Evolutionary conservation across 2,113 vertebrate species (phyloP).

Genomic region (Formicarius rufipectus): DNA sequence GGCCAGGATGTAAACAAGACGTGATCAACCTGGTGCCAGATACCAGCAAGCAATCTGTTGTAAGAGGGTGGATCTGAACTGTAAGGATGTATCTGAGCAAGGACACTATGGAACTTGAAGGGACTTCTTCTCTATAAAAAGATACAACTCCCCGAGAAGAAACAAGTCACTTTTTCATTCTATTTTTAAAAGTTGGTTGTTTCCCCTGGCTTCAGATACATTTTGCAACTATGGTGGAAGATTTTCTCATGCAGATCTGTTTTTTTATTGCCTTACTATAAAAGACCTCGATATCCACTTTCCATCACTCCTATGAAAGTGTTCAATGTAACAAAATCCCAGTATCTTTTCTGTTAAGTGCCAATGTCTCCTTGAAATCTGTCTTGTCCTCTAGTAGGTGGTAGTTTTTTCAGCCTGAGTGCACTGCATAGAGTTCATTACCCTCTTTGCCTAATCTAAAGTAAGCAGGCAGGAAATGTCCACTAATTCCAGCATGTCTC

Average conservation of each 20-base stretch:
- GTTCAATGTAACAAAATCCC: background rate
- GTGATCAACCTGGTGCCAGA: background rate
- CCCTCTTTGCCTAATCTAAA: background rate
- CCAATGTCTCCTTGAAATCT: slow-evolving; percentile 20
- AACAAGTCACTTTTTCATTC: background rate
- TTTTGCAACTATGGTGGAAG: background rate
- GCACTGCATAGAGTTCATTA: background rate
- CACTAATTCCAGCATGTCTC: background rate
- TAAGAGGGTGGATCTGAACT: background rate
- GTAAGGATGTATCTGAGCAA: background rate
- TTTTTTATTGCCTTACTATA: slow-evolving; percentile 41
- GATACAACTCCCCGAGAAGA: background rate
- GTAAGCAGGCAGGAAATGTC: background rate
- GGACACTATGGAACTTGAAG: background rate
- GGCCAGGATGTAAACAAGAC: background rate
- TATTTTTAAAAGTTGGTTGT: background rate
- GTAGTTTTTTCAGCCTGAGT: background rate
- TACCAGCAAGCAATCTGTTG: background rate
- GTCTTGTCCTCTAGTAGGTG: background rate
- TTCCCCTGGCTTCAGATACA: background rate
- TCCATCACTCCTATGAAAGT: background rate
- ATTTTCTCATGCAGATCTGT: background rate
- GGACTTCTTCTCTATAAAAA: background rate
- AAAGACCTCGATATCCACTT: slow-evolving; percentile 34
- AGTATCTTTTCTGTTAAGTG: background rate